Conservation (phyloP, 2,113 vertebrate genomes). For the human region DNA sequence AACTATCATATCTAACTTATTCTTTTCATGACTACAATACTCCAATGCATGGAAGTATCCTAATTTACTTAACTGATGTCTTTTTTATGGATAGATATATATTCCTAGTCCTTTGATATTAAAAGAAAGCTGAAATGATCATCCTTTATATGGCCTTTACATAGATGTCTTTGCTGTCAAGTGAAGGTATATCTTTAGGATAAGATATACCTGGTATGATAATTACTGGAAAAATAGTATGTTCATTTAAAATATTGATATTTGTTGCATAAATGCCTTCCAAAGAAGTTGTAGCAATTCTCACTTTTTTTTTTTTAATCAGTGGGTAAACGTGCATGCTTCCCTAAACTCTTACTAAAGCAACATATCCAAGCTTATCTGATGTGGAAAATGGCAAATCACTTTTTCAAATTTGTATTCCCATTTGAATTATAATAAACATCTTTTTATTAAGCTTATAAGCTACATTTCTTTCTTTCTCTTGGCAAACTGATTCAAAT, state of each 20-base stretch:
- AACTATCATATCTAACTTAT: not conserved
- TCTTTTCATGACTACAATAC: not conserved
- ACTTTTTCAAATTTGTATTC: not conserved
- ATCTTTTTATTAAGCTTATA: not conserved
- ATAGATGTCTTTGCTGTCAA: not conserved
- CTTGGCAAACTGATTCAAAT: not conserved
- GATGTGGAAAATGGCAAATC: not conserved
- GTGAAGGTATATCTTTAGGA: not conserved
- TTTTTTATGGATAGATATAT: not conserved
- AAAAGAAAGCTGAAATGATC: not conserved
- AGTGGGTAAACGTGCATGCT: not conserved
- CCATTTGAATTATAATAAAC: not conserved
- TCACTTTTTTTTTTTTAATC: not conserved
- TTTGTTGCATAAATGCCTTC: not conserved
- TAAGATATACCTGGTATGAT: not conserved
- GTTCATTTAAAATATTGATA: not conserved
- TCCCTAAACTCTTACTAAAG: not conserved
- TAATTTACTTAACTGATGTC: not conserved
- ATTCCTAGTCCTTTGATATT: not conserved
- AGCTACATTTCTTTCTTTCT: not conserved
- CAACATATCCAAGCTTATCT: not conserved
- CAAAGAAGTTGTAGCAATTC: not conserved
- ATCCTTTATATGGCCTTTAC: not conserved
- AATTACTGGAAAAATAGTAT: not conserved
- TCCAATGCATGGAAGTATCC: not conserved